A percentile compares a stretch with the other conserved stretches of the same genome.
phyloP scores from a whole-genome alignment of 1,140 invertebrate species.

The Olivierus martensii region DNA sequence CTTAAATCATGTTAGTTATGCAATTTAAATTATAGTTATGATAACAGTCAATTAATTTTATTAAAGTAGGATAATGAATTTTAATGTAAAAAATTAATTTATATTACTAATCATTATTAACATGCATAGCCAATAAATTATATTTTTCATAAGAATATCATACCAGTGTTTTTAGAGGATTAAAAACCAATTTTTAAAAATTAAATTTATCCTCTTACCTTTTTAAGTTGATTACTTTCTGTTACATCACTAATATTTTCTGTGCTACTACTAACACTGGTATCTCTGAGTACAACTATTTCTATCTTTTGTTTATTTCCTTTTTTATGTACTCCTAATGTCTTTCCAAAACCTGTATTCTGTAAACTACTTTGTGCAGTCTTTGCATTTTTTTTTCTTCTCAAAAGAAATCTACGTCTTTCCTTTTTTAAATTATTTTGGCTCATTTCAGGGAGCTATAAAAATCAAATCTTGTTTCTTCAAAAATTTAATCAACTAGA shows the following conservation, averaged over 20 bases:
- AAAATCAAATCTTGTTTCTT: too few species aligned
- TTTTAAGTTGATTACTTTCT: conserved; percentile 7
- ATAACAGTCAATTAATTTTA: too few species aligned
- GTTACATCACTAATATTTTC: conserved; percentile 7
- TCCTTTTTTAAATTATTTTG: conserved; percentile 51
- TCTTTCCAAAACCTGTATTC: not conserved
- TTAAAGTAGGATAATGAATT: too few species aligned
- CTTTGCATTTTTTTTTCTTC: conserved; percentile 42
- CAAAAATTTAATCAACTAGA: too few species aligned
- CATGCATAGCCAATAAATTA: too few species aligned
- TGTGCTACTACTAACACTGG: conserved; percentile 7
- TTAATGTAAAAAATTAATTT: too few species aligned
- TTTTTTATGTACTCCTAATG: conserved; percentile 2
- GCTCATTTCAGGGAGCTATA: conserved; percentile 28
- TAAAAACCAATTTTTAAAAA: conserved; percentile 1
- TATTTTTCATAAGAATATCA: too few species aligned
- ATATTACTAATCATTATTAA: too few species aligned
- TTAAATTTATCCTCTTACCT: conserved; percentile 3
- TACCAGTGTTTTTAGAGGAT: too few species aligned
- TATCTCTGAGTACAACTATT: conserved; percentile 12
- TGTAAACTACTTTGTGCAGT: conserved; percentile 1
- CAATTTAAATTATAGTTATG: too few species aligned
- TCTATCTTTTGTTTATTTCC: conserved; percentile 11
- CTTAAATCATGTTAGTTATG: too few species aligned
- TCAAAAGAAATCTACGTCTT: conserved; percentile 48